Evolutionary conservation across 2,888 invertebrate genomes (phyloP).

Genomic region (Pterostichus madidus): DNA sequence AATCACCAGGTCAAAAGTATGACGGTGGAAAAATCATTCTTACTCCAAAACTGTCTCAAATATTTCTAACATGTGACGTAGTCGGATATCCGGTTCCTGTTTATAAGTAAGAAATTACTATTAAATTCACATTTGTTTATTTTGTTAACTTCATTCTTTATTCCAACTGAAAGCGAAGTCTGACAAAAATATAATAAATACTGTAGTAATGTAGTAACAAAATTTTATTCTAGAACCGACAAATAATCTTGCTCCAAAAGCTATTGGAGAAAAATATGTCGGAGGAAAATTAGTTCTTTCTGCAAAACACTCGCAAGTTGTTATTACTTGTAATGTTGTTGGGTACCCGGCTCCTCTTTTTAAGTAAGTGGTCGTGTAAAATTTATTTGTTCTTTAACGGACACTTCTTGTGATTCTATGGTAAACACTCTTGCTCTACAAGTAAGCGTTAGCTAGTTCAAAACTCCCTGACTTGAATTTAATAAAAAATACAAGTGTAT

Average conservation of each 20-base stretch:
- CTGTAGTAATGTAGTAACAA: conserved; percentile 15
- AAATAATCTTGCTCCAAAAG: conserved; percentile 83
- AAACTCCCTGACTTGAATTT: no score
- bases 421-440: no score
- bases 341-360: conserved; percentile 76
- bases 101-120: conserved; percentile 81
- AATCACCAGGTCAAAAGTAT: conserved; percentile 79
- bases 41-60: conserved; percentile 78
- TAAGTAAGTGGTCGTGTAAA: conserved; percentile 74
- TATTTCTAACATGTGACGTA: conserved; percentile 85
- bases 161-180: conserved; percentile 25
- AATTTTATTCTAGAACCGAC: conserved; percentile 70
- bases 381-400: background rate
- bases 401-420: no score
- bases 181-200: background rate
- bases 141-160: conserved; percentile 19
- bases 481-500: no score
- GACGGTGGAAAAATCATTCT: conserved; percentile 81
- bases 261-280: conserved; percentile 77
- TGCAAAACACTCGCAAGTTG: conserved; percentile 75
- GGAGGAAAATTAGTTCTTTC: conserved; percentile 79
- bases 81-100: conserved; percentile 85
- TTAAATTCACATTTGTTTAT: background rate
- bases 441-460: no score
- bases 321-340: conserved; percentile 77